Evolutionary conservation across 2,888 invertebrate species (phyloP).

Genomic region (Drosophila limbata): DNA sequence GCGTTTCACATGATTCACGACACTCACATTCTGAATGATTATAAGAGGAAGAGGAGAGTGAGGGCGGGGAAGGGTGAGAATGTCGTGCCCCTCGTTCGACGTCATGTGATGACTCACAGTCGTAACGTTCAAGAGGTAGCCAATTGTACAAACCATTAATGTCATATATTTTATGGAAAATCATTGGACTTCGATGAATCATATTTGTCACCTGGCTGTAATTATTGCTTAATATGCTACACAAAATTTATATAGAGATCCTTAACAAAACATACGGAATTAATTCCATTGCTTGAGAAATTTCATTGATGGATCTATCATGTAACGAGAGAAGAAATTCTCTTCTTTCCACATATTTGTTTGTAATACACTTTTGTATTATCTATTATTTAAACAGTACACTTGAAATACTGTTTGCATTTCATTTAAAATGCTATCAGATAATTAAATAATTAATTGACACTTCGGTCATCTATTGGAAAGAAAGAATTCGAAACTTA

Average conservation of each 20-base stretch:
- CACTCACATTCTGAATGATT: conserved; percentile 18
- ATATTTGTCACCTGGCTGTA: conserved; percentile 7
- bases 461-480: conserved; percentile 16
- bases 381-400: conserved; percentile 5
- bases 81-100: conserved; percentile 1
- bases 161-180: conserved; percentile 30
- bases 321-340: neutral
- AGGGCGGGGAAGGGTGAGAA: neutral
- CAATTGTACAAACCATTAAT: conserved; percentile 41
- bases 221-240: neutral
- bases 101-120: conserved; percentile 36
- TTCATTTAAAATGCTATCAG: conserved; percentile 24
- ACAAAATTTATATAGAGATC: neutral
- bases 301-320: neutral
- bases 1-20: conserved; percentile 33
- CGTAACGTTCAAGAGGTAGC: conserved; percentile 18
- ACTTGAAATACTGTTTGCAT: conserved; percentile 21
- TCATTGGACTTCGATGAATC: conserved; percentile 35
- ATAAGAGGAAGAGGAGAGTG: neutral
- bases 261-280: neutral
- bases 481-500: conserved; percentile 3
- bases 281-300: neutral
- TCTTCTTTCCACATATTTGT: neutral
- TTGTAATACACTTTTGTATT: conserved; percentile 3
- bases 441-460: conserved; percentile 39